phyloP scores from a whole-genome alignment of 2,797 vertebrate species.

The Mycteria americana region DNA sequence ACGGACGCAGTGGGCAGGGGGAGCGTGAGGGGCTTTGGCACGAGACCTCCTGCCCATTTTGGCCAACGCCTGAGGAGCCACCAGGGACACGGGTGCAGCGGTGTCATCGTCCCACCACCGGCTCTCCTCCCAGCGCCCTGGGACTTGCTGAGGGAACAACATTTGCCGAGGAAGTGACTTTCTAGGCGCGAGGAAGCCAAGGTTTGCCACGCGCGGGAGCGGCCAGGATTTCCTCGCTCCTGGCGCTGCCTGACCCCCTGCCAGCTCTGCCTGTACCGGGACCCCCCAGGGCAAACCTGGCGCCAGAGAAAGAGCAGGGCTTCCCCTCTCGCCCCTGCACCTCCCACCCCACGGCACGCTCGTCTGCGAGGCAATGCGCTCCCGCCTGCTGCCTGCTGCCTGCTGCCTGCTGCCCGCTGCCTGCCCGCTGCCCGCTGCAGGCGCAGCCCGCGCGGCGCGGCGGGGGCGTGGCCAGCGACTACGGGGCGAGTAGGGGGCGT shows the following conservation, averaged over 20 bases:
- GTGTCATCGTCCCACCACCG: not conserved
- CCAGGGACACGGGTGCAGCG: rapidly evolving
- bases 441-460: too few species aligned
- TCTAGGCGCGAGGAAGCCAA: rapidly evolving
- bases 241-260: not conserved
- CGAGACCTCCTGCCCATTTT: rapidly evolving
- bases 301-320: not conserved
- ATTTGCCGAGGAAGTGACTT: too few species aligned
- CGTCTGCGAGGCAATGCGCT: not conserved
- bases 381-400: not conserved
- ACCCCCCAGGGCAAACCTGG: not conserved
- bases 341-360: not conserved
- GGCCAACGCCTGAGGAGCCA: not conserved
- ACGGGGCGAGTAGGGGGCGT: not conserved
- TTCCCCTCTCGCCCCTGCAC: too few species aligned
- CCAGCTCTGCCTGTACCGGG: not conserved
- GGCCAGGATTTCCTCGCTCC: too few species aligned
- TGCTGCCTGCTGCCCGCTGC: too few species aligned
- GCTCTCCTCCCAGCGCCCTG: not conserved
- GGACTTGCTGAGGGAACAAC: not conserved
- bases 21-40: too few species aligned
- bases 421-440: not conserved
- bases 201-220: rapidly evolving
- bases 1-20: not conserved
- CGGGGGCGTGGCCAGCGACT: too few species aligned